Evolutionary conservation across 2,113 vertebrate species (phyloP).

Genomic region (Engraulis encrasicolus): DNA sequence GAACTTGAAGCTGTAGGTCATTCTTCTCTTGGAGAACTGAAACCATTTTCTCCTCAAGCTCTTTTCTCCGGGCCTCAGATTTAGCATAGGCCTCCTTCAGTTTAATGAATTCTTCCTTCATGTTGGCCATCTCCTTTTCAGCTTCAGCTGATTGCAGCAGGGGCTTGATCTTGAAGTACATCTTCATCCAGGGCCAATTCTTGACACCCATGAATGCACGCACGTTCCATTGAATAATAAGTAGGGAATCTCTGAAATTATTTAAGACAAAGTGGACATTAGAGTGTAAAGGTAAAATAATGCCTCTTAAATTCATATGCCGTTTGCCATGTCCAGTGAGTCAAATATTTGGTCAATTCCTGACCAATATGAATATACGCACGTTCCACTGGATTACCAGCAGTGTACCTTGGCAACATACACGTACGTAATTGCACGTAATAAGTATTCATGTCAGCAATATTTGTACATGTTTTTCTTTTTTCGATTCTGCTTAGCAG

Average conservation of each 20-base stretch:
- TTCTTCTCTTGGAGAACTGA: constrained; percentile 89
- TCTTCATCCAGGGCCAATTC: constrained; percentile 87
- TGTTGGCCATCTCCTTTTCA: constrained; percentile 84
- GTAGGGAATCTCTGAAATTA: constrained; percentile 48
- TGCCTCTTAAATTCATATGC: no score
- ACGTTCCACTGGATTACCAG: no score
- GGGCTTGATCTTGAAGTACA: constrained; percentile 86
- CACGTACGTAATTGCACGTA: no score
- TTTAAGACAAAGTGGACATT: neutral
- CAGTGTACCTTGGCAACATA: no score
- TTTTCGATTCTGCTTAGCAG: no score
- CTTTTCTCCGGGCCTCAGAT: constrained; percentile 80
- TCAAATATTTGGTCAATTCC: no score
- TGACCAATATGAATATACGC: no score
- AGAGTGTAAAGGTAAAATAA: no score
- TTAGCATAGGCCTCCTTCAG: constrained; percentile 84
- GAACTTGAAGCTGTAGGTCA: constrained; percentile 85
- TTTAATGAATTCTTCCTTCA: constrained; percentile 85
- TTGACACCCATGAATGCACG: constrained; percentile 85
- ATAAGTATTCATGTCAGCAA: no score
- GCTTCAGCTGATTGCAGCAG: constrained; percentile 79
- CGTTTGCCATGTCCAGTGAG: no score
- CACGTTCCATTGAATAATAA: constrained; percentile 78
- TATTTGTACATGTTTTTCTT: no score
- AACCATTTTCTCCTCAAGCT: constrained; percentile 87